phyloP scores from a whole-genome alignment of 2,888 invertebrate species.

The Cheilosia variabilis region DNA sequence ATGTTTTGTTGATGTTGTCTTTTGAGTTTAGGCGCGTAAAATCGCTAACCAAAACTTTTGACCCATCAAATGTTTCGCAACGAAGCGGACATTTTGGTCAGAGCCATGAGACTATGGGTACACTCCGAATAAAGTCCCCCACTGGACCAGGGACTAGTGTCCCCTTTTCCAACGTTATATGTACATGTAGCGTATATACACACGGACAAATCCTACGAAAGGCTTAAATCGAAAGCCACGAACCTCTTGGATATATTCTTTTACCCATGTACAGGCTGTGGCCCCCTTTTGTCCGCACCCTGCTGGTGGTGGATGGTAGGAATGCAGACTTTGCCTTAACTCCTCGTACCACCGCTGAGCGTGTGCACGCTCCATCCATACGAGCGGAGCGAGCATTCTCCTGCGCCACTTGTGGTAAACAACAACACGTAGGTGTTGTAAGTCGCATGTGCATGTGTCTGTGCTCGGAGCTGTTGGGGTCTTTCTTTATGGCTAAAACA shows the following conservation, averaged over 20 bases:
- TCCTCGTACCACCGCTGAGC: constrained; percentile 20
- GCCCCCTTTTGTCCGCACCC: constrained; percentile 39
- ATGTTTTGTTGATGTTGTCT: constrained; percentile 67
- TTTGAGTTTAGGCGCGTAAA: constrained; percentile 68
- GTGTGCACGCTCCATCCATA: constrained; percentile 38
- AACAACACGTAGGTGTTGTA: constrained; percentile 74
- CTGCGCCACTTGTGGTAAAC: constrained; percentile 73
- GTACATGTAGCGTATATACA: constrained; percentile 13
- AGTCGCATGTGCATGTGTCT: constrained; percentile 29
- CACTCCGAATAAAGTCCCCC: constrained; percentile 20
- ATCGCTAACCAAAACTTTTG: not conserved
- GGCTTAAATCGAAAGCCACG: constrained; percentile 72
- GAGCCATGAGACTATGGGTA: constrained; percentile 9
- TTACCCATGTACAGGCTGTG: constrained; percentile 27
- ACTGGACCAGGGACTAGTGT: constrained; percentile 24
- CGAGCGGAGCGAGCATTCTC: constrained; percentile 54
- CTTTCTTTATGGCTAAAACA: constrained; percentile 73
- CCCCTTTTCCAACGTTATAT: not conserved
- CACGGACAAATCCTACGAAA: constrained; percentile 36
- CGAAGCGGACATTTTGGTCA: constrained; percentile 1
- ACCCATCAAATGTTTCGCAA: not conserved
- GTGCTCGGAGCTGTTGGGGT: constrained; percentile 35
- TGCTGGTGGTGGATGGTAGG: constrained; percentile 50
- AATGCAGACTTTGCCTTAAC: constrained; percentile 70
- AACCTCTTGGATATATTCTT: constrained; percentile 74